Conservation (phyloP, 2,888 invertebrate genomes). For the Cancer borealis region DNA sequence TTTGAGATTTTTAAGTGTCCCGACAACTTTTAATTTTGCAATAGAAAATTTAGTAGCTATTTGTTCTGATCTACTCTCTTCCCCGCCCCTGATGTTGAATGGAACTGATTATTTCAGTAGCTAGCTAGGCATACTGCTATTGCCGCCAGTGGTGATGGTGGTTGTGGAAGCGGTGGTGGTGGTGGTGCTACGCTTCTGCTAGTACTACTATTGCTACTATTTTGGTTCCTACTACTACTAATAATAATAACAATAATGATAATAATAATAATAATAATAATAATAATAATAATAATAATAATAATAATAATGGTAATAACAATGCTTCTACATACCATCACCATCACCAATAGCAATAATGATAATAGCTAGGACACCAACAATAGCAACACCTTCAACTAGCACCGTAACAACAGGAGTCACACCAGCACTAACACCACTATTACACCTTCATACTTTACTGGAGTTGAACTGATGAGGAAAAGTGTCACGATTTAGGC, state of each 20-base stretch:
- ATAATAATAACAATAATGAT: background rate
- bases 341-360: background rate
- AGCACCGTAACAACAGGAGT: background rate
- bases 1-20: background rate
- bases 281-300: background rate
- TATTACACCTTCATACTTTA: background rate
- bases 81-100: background rate
- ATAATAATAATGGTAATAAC: background rate
- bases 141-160: background rate
- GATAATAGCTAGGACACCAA: background rate
- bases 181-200: background rate
- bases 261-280: background rate
- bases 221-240: background rate
- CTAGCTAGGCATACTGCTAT: background rate
- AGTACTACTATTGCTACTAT: background rate
- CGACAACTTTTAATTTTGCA: conserved; percentile 32
- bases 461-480: background rate
- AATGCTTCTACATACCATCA: background rate
- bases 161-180: background rate
- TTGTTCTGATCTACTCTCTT: background rate
- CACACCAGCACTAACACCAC: background rate
- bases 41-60: background rate
- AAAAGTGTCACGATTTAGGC: no score
- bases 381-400: background rate
- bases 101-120: background rate